These are phyloP conservation scores for Gryon sp. DNA, from an alignment of 1,140 invertebrate genomes.

Conservation along the genomic window DNA sequence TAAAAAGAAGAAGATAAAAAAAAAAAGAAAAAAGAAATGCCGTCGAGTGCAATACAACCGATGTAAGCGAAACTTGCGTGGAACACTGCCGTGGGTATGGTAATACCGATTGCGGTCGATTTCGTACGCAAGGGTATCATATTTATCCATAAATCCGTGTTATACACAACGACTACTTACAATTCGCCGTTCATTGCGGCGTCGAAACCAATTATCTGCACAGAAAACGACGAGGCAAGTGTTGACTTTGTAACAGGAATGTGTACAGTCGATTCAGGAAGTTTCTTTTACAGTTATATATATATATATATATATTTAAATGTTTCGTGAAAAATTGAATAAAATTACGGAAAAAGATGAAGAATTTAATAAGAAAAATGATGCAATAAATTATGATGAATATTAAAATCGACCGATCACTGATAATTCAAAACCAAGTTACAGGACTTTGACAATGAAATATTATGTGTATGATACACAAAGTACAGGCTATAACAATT, in stretches of 20 bases:
- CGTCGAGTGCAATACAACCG: constrained; percentile 1
- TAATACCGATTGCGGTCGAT: constrained; percentile 21
- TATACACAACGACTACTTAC: constrained; percentile 59
- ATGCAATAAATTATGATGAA: no score
- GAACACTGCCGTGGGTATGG: no score
- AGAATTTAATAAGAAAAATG: no score
- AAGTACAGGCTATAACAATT: constrained; percentile 48
- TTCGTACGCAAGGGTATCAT: constrained; percentile 35
- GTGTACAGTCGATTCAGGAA: constrained; percentile 61
- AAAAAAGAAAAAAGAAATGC: no score
- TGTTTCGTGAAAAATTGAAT: no score
- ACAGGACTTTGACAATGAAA: constrained; percentile 46
- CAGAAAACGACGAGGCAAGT: constrained; percentile 53
- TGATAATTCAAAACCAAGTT: constrained; percentile 53
- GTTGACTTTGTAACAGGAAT: constrained; percentile 61
- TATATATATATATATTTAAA: no score
- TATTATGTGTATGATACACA: constrained; percentile 58
- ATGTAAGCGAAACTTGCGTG: constrained; percentile 7
- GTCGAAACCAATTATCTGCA: constrained; percentile 60
- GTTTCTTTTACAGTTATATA: no score
- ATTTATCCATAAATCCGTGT: constrained; percentile 66
- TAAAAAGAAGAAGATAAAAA: no score
- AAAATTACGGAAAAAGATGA: no score
- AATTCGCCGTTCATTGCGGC: constrained; percentile 62
- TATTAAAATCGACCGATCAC: constrained; percentile 9